Evolutionary conservation across 2,888 invertebrate species (phyloP), one percentile per base, ranked within the genome.

Genomic region (Lepeophtheirus nordmannii): DNA sequence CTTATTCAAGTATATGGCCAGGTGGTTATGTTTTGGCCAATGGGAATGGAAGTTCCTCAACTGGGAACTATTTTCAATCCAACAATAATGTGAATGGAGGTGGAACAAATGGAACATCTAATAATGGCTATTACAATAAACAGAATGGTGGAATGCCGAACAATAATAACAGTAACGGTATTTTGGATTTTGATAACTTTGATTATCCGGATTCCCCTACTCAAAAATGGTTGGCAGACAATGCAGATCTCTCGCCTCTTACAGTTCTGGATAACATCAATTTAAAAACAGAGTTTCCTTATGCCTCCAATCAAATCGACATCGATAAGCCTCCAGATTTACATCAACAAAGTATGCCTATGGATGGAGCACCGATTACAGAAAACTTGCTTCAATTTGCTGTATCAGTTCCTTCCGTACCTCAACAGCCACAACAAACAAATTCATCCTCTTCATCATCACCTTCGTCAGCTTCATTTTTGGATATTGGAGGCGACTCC

Each of bases 201-300:
- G 64, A 46, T n/a, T 64, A 46, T 22, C 64, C 64, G 30, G 64
- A 64, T 37, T 41, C 41, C 23, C 64, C 56, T n/a, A 64, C 64
- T 14, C 64, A 64, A 64, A 39, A 64, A n/a, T 64, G 64, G 64
- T 30, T 64, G 56, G 64, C 64, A 22, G 64, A 64, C 46, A 64
- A 64, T 30, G 64, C 64, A 11, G 64, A 64, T 30, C 37, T 64
- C 22, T 20, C 23, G 23, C 64, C 64, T 17, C 37, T 64, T n/a
- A 39, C 39, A 37, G 64, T 64, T 22, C 57, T 64, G 22, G 64
- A 64, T 56, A 64, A 64, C 57, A 64, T 64, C 23, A 64, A 64
- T 23, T 37, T 64, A 56, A 64, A 64, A 56, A 23, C 64, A 37
- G 64, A 64, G 23, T 64, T 56, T 56, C 60, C 60, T 11, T 60